These are phyloP conservation scores for Brachyistius frenatus DNA, from an alignment of 2,113 vertebrate species.

Conservation along the genomic window DNA sequence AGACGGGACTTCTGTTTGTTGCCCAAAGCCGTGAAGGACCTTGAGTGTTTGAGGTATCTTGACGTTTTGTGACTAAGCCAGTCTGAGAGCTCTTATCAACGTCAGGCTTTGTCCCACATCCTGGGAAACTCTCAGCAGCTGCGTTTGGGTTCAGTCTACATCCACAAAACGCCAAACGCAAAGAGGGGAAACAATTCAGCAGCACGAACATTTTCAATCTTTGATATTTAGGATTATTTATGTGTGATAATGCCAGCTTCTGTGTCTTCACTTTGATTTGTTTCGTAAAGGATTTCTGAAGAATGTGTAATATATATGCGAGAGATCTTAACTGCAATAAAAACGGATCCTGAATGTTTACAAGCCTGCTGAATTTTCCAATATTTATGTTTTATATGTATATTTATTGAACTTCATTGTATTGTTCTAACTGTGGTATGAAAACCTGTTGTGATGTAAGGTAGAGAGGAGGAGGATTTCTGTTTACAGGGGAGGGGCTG, in stretches of 20 bases:
- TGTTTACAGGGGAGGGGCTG: slow-evolving; percentile 27
- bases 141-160: neutral
- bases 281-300: neutral
- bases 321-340: slow-evolving; percentile 18
- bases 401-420: neutral
- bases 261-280: neutral
- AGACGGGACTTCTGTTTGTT: neutral
- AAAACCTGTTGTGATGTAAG: neutral
- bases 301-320: too few species aligned
- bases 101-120: slow-evolving; percentile 30
- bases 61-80: slow-evolving; percentile 37
- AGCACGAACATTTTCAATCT: neutral
- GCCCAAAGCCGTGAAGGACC: neutral
- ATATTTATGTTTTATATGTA: neutral
- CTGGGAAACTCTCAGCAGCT: slow-evolving; percentile 44
- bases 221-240: neutral
- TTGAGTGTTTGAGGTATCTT: slow-evolving; percentile 31
- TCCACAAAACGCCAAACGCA: too few species aligned
- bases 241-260: neutral
- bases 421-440: neutral
- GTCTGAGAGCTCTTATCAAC: slow-evolving; percentile 11
- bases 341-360: slow-evolving; percentile 10
- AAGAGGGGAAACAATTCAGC: neutral
- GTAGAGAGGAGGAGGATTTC: neutral
- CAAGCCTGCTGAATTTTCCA: neutral